Base-by-base conservation (phyloP, 1,140 invertebrate genomes). In the Sitophilus oryzae region DNA sequence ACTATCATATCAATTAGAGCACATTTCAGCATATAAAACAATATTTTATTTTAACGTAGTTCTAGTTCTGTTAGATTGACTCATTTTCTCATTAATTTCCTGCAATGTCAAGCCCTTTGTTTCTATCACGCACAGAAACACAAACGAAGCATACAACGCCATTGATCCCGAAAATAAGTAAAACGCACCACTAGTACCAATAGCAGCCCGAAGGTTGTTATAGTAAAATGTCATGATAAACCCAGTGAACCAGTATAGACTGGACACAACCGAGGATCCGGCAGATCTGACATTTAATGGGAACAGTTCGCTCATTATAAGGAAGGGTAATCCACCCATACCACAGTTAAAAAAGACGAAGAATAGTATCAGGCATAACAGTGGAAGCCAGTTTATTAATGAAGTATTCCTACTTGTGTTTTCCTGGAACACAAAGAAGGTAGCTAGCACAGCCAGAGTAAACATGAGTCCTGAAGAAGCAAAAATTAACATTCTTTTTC, bases 221-320 rank as follows among this genome's bases (percentile, higher is more conserved):
- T 87, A 91, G 62, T 79, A 82, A 59, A 83, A 83, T 1, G 88
- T 90, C 8, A 91, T 77, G 18, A 91, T 50, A 68, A 93, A 93
- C 1, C 46, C 42, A 30, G 43, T n/a, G 14, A 34, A 21, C 18
- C 46, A 35, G 34, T 53, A 50, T 15, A 45, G n/a, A 2, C 41
- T 42, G 18, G 87, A 82, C 0, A 85, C 82, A 5, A 91, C 74
- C 0, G 84, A 79, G 1, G 83, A 82, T 1, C 86, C 87, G 3
- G 80, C 70, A 0, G 84, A 82, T 64, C 88, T 84, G 0, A 88
- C 80, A 58, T 84, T 80, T 0, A 81, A 73, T 1, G 89, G 81
- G 58, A 91, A 86, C 60, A 91, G 80, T 71, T 93, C 87, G 2
- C 82, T 83, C 77, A 90, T 84, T 34, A 93, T 78, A 1, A 88